Conservation (phyloP, 2,113 vertebrate genomes). For the Nipponia nippon region DNA sequence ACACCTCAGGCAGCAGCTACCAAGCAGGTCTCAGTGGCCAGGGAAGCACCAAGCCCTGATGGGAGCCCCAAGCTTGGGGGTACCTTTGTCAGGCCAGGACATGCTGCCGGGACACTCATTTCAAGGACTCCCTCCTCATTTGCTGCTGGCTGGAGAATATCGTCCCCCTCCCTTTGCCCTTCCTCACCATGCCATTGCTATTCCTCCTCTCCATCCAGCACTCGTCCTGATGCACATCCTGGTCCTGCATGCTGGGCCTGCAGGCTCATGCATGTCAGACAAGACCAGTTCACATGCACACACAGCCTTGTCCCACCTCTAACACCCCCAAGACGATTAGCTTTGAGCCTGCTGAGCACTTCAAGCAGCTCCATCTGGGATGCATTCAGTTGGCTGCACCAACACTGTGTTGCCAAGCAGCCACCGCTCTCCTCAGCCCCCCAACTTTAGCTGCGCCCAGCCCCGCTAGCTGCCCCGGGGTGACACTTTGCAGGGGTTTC, state of each 20-base stretch:
- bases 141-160: neutral
- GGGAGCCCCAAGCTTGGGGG: neutral
- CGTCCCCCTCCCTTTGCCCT: neutral
- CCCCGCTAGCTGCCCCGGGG: neutral
- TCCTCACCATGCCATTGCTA: neutral
- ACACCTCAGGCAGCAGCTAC: neutral
- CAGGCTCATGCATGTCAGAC: neutral
- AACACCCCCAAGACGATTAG: neutral
- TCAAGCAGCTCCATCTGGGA: neutral
- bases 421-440: neutral
- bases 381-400: neutral
- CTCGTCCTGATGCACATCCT: neutral
- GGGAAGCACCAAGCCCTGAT: neutral
- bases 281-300: neutral
- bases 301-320: neutral
- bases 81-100: neutral
- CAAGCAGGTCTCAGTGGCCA: neutral
- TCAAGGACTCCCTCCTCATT: neutral
- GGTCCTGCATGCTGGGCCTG: neutral
- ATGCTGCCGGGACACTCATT: neutral
- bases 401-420: neutral
- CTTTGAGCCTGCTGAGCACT: neutral
- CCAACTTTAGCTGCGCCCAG: neutral
- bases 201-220: neutral
- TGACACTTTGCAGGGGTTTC: neutral